These are phyloP conservation scores for Mixornis gularis DNA, from an alignment of 2,113 vertebrate genomes.

Conservation along the genomic window DNA sequence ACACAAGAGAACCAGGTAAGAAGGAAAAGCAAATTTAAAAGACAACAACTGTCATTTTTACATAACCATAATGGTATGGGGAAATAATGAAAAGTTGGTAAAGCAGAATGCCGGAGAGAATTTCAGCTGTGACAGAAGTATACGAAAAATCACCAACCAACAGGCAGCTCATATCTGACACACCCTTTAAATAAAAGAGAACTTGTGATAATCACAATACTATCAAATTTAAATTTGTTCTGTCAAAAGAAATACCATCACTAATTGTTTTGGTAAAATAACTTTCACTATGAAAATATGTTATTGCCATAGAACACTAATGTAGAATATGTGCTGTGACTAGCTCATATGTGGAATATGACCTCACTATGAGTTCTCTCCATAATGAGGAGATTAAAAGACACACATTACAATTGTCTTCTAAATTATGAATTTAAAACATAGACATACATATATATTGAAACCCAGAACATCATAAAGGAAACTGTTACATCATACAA, in stretches of 20 bases:
- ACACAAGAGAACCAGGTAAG: neutral
- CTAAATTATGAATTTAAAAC: neutral
- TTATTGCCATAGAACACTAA: neutral
- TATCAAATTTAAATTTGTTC: neutral
- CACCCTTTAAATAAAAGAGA: neutral
- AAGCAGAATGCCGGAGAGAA: neutral
- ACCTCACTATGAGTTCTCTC: neutral
- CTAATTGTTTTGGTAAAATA: neutral
- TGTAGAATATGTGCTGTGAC: neutral
- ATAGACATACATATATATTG: neutral
- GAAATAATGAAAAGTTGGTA: neutral
- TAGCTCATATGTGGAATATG: neutral
- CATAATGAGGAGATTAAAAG: neutral
- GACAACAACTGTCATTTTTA: neutral
- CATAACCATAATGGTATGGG: neutral
- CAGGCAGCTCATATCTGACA: neutral
- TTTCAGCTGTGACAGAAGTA: neutral
- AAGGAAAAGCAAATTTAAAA: neutral
- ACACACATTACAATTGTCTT: neutral
- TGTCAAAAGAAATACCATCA: neutral
- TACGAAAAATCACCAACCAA: neutral
- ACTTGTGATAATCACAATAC: neutral
- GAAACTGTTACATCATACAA: neutral
- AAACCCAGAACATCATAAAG: neutral
- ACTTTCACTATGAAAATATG: neutral